A percentile compares a stretch with the other conserved stretches of the same genome.
Evolutionary conservation across 2,113 vertebrate species (phyloP).

Genomic region (Pterophyllum scalare): DNA sequence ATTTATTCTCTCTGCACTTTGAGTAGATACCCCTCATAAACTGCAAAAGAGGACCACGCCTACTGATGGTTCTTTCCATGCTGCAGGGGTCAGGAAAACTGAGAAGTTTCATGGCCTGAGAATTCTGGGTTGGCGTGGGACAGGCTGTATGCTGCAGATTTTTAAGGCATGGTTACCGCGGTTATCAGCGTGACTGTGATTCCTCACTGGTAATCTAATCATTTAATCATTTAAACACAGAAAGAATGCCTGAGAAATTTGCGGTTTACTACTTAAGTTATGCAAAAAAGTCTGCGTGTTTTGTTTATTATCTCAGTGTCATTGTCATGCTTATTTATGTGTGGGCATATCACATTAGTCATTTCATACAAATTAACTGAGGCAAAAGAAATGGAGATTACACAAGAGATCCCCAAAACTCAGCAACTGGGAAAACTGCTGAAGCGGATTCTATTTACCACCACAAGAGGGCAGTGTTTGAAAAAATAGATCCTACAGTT

Average conservation of each 20-base stretch:
- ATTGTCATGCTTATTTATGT: background rate
- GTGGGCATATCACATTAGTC: background rate
- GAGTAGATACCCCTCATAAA: background rate
- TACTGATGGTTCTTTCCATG: background rate
- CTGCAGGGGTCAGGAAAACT: conserved; percentile 5
- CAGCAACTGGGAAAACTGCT: background rate
- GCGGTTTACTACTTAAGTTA: background rate
- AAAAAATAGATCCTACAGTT: background rate
- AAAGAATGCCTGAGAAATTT: background rate
- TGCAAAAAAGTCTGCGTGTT: background rate
- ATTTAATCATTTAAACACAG: background rate
- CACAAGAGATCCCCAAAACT: background rate
- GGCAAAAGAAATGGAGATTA: background rate
- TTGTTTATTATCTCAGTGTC: background rate
- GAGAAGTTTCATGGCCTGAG: background rate
- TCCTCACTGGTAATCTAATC: background rate
- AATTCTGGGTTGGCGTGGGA: background rate
- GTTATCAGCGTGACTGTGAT: background rate
- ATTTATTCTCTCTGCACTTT: background rate
- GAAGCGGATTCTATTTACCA: background rate
- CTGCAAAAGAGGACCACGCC: conserved; percentile 16
- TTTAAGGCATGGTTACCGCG: background rate
- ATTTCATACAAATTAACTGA: background rate
- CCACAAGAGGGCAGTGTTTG: conserved; percentile 55
- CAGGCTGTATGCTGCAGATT: background rate